Conservation (phyloP, 2,113 vertebrate species). For the Strix uralensis region DNA sequence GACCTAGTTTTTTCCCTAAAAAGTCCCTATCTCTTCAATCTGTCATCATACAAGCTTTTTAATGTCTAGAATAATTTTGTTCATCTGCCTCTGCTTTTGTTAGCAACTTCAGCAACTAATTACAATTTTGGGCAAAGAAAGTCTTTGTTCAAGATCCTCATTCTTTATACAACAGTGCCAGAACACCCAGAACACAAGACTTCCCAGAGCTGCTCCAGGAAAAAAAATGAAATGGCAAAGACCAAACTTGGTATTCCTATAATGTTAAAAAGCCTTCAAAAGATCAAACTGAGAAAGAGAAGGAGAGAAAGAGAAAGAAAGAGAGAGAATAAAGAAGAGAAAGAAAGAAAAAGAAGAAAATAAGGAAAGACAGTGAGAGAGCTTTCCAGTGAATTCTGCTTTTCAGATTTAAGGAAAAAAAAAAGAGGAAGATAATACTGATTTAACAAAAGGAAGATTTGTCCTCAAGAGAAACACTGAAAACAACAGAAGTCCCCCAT, state of each 20-base stretch:
- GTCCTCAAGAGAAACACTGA: not conserved
- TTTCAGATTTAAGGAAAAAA: not conserved
- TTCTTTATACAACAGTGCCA: conserved; percentile 1
- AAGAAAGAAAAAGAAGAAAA: not conserved
- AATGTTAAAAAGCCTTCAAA: not conserved
- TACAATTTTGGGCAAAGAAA: conserved; percentile 45
- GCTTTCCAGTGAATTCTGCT: not conserved
- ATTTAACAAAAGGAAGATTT: not conserved
- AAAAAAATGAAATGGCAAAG: not conserved
- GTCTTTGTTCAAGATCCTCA: conserved; percentile 30
- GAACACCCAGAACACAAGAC: conserved; percentile 35
- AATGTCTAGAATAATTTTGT: conserved; percentile 32
- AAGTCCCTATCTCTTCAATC: not conserved
- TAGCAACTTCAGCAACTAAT: conserved; percentile 46
- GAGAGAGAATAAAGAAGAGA: not conserved
- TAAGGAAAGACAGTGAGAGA: not conserved
- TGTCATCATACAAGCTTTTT: conserved; percentile 29
- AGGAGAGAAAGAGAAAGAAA: not conserved
- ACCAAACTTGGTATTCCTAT: not conserved
- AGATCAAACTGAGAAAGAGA: not conserved
- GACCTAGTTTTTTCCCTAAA: not conserved
- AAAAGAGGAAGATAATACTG: not conserved
- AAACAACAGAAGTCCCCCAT: not conserved
- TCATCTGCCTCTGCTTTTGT: conserved; percentile 41
- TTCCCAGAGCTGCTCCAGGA: not conserved